Conservation (phyloP, 2,888 invertebrate species). For the Latrodectus hesperus region DNA sequence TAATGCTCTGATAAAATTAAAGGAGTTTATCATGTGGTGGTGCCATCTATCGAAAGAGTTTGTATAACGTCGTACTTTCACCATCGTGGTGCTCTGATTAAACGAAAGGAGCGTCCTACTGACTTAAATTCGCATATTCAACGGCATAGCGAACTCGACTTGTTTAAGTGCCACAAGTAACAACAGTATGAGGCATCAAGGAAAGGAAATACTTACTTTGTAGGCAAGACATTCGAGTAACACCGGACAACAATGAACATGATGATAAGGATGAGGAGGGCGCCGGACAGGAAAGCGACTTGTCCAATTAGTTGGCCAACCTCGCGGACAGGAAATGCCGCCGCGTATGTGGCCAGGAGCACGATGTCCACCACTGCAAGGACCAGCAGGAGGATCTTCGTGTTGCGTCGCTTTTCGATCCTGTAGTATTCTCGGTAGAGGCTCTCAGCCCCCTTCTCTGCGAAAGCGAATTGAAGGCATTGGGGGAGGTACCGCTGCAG, state of each 20-base stretch:
- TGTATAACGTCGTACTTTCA: too few relatives aligned
- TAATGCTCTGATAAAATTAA: too few relatives aligned
- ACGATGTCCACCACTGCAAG: conserved; percentile 70
- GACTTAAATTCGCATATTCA: too few relatives aligned
- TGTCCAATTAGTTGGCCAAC: conserved; percentile 38
- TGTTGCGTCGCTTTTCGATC: conserved; percentile 83
- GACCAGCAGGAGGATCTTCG: conserved; percentile 81
- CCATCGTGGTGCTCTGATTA: too few relatives aligned
- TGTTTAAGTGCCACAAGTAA: too few relatives aligned
- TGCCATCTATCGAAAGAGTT: too few relatives aligned
- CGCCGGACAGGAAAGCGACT: conserved; percentile 29
- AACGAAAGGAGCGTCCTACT: too few relatives aligned
- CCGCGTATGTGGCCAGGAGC: conserved; percentile 62
- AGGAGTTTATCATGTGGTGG: too few relatives aligned
- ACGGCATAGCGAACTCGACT: too few relatives aligned
- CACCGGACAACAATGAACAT: conserved; percentile 78
- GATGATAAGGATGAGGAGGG: conserved; percentile 73
- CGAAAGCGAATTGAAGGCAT: conserved; percentile 77
- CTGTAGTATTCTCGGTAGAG: conserved; percentile 84
- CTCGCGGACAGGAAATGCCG: conserved; percentile 31
- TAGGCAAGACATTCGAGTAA: conserved; percentile 75
- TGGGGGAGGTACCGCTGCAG: conserved; percentile 71
- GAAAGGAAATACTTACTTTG: conserved; percentile 24
- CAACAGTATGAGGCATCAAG: too few relatives aligned
- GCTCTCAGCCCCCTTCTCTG: conserved; percentile 81